Evolutionary conservation across 2,113 vertebrate genomes (phyloP).

Genomic region (Andinoacara biseriatus): DNA sequence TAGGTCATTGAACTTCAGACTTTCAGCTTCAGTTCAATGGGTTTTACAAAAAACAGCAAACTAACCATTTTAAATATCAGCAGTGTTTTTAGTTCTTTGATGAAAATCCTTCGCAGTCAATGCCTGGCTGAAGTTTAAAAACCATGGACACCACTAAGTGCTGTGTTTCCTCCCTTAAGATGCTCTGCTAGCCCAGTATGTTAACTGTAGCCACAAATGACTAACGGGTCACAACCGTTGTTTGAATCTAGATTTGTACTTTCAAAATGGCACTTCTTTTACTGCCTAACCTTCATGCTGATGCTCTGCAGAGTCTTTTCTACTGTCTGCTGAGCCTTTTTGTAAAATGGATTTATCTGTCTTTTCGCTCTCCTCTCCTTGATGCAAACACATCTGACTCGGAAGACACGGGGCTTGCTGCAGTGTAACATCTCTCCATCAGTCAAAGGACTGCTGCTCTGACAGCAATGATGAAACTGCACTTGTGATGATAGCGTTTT

Average conservation of each 20-base stretch:
- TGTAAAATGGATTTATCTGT: neutral
- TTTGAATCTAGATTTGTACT: neutral
- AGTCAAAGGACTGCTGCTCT: constrained; percentile 20
- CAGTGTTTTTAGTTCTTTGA: neutral
- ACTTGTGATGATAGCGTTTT: constrained; percentile 19
- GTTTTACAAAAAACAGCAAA: neutral
- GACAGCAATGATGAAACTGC: constrained; percentile 25
- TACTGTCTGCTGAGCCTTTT: neutral
- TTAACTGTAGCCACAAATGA: neutral
- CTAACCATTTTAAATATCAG: neutral
- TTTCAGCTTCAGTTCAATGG: neutral
- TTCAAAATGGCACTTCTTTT: neutral
- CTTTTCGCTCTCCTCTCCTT: neutral
- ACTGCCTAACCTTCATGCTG: neutral
- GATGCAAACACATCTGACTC: constrained; percentile 14
- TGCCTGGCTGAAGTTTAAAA: neutral
- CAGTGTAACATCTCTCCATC: constrained; percentile 15
- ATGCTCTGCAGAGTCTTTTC: neutral
- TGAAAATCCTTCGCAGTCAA: neutral
- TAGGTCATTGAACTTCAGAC: neutral
- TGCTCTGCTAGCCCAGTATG: neutral
- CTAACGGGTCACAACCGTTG: neutral
- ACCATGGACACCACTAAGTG: neutral
- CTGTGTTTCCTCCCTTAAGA: neutral
- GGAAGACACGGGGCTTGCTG: neutral